Base-by-base conservation (phyloP, 2,113 vertebrate species). In the Callionymus lyra region DNA sequence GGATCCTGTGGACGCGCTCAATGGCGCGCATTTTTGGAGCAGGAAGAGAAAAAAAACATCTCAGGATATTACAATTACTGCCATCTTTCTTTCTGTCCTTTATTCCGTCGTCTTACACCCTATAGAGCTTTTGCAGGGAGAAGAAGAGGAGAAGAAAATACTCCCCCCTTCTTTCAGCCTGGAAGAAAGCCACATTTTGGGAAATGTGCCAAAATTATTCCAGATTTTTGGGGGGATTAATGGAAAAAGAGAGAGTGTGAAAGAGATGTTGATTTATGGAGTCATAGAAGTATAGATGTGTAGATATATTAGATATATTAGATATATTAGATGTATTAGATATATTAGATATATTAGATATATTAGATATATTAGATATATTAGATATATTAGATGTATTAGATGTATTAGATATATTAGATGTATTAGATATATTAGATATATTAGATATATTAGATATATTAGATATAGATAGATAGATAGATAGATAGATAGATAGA, bases 61-160 rank as follows among this genome's bases (percentile, higher is more conserved):
- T 86, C 58, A 77, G 82, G 77, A 89, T 88, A 86, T 89, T 84
- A 88, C 82, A 90, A 87, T 88, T 84, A 85, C 85, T 87, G 84
- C 80, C 84, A 87, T 86, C 83, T 88, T 86, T 88, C 74, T 82
- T 80, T 88, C 74, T 70, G 72, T 74, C 84, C 82, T 90, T 88
- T 87, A 82, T 86, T 85, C 72, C 50, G 60, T 61, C 74, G 55
- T 81, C 67, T 82, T 85, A 66, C 80, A 82, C 80, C 82, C 78
- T 75, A 81, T 81, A 75, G 82, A 82, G 84, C 70, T 83, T 86
- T 86, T 52, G 76, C 69, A 34, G 19, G 16, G 46, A 52, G 47
- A 5, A 27, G 21, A 27, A 8, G 21, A 41, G 42, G 15, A 56
- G 38, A 27, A 18, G 43, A 17, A 50, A 65, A 34, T 43, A 53